Percentiles rank a stretch among this genome's conserved stretches.
Evolutionary conservation across 2,888 invertebrate genomes (phyloP).

Genomic region (Torymus texanus): DNA sequence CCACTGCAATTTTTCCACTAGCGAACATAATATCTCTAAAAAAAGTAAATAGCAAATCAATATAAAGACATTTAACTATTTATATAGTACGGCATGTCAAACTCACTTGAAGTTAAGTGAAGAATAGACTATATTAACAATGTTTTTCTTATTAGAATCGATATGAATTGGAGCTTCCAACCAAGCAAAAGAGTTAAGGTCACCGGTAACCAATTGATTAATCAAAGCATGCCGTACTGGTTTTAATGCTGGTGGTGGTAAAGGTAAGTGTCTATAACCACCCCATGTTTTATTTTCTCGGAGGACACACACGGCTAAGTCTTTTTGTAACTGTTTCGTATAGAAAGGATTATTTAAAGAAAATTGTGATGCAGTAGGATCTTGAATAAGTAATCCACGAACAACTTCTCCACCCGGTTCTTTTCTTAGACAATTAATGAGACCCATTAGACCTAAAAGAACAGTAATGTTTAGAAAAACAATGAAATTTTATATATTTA

Average conservation of each 20-base stretch:
- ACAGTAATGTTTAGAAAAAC: too few species aligned
- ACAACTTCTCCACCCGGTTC: slow-evolving; percentile 83
- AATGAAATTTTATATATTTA: too few species aligned
- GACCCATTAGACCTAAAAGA: slow-evolving; percentile 80
- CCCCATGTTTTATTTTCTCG: slow-evolving; percentile 80
- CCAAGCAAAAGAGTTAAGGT: slow-evolving; percentile 90
- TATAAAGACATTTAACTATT: not conserved
- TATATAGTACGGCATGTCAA: not conserved
- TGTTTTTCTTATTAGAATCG: slow-evolving; percentile 55
- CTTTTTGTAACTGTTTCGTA: slow-evolving; percentile 81
- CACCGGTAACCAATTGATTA: slow-evolving; percentile 88
- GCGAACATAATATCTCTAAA: slow-evolving; percentile 94
- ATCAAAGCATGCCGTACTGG: slow-evolving; percentile 83
- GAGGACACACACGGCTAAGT: slow-evolving; percentile 86
- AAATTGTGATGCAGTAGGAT: slow-evolving; percentile 80
- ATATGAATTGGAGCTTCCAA: slow-evolving; percentile 80
- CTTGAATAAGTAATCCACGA: slow-evolving; percentile 80
- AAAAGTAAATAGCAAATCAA: not conserved
- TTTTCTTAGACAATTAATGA: slow-evolving; percentile 89
- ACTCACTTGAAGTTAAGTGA: slow-evolving; percentile 86
- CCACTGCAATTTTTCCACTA: slow-evolving; percentile 90
- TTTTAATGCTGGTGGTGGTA: slow-evolving; percentile 77
- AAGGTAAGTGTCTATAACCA: slow-evolving; percentile 85
- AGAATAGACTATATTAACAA: slow-evolving; percentile 82
- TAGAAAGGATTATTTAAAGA: slow-evolving; percentile 81